phyloP scores from a whole-genome alignment of 1,140 invertebrate genomes.

The Meloidogyne exigua region DNA sequence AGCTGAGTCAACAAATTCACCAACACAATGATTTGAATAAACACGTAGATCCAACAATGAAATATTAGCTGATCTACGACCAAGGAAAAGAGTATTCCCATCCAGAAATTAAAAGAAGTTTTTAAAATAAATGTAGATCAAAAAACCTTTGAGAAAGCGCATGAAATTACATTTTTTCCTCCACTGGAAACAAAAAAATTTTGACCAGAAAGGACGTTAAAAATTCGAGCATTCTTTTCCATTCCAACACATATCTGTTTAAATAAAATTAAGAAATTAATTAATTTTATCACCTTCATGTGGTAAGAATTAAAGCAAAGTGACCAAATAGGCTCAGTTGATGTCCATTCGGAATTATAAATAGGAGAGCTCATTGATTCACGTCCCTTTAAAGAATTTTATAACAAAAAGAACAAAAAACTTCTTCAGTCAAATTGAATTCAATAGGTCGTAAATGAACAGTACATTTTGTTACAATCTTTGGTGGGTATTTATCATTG shows the following conservation, averaged over 20 bases:
- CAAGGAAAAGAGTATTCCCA: conserved; percentile 29
- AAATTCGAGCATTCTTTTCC: conserved; percentile 32
- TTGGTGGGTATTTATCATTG: conserved; percentile 7
- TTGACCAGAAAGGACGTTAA: conserved; percentile 29
- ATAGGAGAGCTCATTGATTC: conserved; percentile 36
- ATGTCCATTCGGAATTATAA: conserved; percentile 30
- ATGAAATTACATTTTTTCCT: conserved; percentile 32
- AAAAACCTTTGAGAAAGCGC: conserved; percentile 32
- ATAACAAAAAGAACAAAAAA: neutral
- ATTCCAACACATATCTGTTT: conserved; percentile 24
- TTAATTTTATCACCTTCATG: conserved; percentile 19
- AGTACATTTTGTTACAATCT: conserved; percentile 27
- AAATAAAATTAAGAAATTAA: neutral
- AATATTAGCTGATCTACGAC: conserved; percentile 27
- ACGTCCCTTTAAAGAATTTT: conserved; percentile 17
- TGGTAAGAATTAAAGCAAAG: conserved; percentile 34
- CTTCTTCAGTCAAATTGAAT: conserved; percentile 26
- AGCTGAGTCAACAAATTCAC: conserved; percentile 26
- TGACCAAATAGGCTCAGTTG: conserved; percentile 32
- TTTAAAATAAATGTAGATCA: conserved; percentile 2
- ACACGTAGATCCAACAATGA: conserved; percentile 31
- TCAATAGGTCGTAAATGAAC: conserved; percentile 30
- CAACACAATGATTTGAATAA: conserved; percentile 21
- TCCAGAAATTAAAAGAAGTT: conserved; percentile 24
- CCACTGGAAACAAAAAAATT: conserved; percentile 33